Evolutionary conservation across 2,113 vertebrate genomes (phyloP).

Genomic region (Ibidorhyncha struthersii): DNA sequence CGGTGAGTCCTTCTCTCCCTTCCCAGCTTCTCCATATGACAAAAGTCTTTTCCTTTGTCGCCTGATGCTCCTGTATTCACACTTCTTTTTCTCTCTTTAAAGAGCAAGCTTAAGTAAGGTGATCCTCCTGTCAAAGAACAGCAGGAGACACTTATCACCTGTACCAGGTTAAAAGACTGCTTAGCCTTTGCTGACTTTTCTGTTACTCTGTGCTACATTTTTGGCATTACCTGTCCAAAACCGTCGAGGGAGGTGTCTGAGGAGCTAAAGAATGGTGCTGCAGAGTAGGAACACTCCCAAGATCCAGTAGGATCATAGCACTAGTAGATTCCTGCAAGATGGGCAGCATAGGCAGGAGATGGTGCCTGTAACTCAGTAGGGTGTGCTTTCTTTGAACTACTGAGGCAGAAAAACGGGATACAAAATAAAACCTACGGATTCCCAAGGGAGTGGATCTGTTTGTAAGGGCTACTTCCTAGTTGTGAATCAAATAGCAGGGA

Average conservation of each 20-base stretch:
- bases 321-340: neutral
- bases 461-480: neutral
- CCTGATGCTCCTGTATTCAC: neutral
- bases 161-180: neutral
- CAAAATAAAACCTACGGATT: neutral
- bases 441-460: neutral
- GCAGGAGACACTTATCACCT: neutral
- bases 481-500: neutral
- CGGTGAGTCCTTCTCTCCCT: constrained; percentile 79
- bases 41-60: neutral
- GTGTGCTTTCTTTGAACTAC: neutral
- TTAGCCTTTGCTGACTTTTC: neutral
- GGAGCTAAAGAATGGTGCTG: neutral
- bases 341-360: neutral
- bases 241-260: neutral
- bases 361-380: neutral
- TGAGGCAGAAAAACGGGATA: neutral
- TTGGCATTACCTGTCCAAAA: neutral
- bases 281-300: neutral
- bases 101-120: neutral
- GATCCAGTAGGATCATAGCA: neutral
- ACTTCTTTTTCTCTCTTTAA: neutral
- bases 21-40: neutral
- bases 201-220: neutral
- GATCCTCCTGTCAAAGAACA: neutral